Percentiles rank a stretch among this genome's conserved stretches.
phyloP scores from a whole-genome alignment of 2,888 invertebrate species.

The Drosophila fungiperda region DNA sequence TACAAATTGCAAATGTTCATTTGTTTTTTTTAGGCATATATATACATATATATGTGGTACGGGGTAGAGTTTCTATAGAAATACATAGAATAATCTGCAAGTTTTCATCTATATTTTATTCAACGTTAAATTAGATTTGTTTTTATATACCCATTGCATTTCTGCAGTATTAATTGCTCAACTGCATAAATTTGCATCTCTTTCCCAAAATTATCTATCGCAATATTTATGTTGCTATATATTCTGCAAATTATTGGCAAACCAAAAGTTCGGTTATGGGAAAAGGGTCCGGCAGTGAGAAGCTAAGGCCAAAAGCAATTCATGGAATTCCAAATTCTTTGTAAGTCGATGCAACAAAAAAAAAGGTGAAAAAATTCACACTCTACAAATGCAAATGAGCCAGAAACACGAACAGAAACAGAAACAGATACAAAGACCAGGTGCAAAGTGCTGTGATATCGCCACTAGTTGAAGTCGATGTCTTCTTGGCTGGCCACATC shows the following conservation, averaged over 20 bases:
- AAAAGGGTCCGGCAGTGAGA: constrained; percentile 13
- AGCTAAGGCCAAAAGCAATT: constrained; percentile 53
- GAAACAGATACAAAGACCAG: neutral
- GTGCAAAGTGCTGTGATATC: constrained; percentile 15
- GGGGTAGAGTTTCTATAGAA: neutral
- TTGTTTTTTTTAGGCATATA: neutral
- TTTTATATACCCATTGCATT: neutral
- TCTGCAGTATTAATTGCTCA: neutral
- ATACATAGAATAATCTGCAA: neutral
- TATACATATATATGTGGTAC: neutral
- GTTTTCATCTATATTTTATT: neutral
- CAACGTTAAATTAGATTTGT: neutral
- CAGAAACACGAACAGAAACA: constrained; percentile 9
- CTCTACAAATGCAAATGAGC: constrained; percentile 59
- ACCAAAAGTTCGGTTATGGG: constrained; percentile 3
- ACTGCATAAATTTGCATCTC: neutral
- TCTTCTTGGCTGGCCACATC: constrained; percentile 7
- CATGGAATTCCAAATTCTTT: constrained; percentile 64
- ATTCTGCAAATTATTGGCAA: constrained; percentile 28
- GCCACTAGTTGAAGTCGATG: neutral
- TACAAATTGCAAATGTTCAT: constrained; percentile 7
- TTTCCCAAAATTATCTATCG: neutral
- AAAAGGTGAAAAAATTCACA: constrained; percentile 69
- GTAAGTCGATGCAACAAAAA: constrained; percentile 55
- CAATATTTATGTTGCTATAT: neutral